These are phyloP conservation scores for Sterna hirundo DNA, from an alignment of 2,113 vertebrate species.

Conservation along the genomic window DNA sequence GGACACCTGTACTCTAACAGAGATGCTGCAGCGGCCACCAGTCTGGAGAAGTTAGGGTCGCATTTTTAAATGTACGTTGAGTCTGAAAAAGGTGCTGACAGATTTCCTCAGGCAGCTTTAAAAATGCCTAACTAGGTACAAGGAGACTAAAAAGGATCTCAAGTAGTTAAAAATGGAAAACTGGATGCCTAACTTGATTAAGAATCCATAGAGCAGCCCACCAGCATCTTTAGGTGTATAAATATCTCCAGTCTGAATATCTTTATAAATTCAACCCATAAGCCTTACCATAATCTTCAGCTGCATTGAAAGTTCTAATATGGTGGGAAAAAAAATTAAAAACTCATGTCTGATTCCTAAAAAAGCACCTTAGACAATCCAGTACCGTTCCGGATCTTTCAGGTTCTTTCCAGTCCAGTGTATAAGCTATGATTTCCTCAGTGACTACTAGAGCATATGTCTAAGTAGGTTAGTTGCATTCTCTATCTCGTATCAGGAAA, in stretches of 20 bases:
- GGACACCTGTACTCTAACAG: background rate
- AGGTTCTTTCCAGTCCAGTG: background rate
- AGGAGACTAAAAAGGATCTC: background rate
- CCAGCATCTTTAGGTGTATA: background rate
- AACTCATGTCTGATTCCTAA: background rate
- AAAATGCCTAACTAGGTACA: background rate
- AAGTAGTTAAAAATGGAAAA: background rate
- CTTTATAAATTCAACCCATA: background rate
- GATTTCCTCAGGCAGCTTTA: background rate
- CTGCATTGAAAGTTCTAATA: background rate
- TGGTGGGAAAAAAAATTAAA: background rate
- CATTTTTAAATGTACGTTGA: background rate
- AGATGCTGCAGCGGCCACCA: background rate
- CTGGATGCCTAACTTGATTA: background rate
- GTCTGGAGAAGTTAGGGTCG: background rate
- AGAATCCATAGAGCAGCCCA: background rate
- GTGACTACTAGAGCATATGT: background rate
- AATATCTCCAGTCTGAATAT: background rate
- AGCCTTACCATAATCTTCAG: background rate
- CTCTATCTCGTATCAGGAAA: background rate
- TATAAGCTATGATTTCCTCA: background rate
- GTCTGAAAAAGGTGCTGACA: background rate
- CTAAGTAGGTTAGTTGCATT: background rate
- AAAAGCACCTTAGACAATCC: background rate
- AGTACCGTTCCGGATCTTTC: background rate